Conservation (phyloP, 2,797 vertebrate genomes). For the Gobio occitaniae region DNA sequence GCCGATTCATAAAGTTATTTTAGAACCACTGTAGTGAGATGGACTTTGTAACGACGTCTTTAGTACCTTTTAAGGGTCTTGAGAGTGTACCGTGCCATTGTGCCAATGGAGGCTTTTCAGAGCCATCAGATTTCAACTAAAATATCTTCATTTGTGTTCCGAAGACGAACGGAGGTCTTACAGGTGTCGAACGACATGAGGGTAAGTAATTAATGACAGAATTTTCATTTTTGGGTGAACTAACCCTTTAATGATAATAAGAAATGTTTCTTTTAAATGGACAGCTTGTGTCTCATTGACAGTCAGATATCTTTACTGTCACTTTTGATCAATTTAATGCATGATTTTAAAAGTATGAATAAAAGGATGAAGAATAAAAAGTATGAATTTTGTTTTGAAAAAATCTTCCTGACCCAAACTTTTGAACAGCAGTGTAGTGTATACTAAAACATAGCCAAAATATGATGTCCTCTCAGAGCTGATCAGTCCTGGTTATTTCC, state of each 20-base stretch:
- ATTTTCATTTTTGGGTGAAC: too few species aligned
- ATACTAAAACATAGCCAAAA: not conserved
- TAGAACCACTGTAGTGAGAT: too few species aligned
- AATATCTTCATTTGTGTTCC: too few species aligned
- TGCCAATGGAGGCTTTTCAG: too few species aligned
- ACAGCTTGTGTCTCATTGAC: not conserved
- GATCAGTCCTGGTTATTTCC: conserved; percentile 6
- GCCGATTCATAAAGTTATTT: too few species aligned
- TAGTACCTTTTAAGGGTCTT: too few species aligned
- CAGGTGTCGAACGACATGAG: too few species aligned
- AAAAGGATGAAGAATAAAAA: not conserved
- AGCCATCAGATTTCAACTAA: too few species aligned
- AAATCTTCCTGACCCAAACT: not conserved
- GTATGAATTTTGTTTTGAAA: not conserved
- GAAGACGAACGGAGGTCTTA: too few species aligned
- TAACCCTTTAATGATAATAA: not conserved
- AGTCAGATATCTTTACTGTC: not conserved
- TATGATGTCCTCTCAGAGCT: not conserved
- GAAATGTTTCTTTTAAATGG: not conserved
- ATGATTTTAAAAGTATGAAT: not conserved
- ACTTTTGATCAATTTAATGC: not conserved
- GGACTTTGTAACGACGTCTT: too few species aligned
- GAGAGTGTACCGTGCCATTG: too few species aligned
- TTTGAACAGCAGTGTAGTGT: not conserved
- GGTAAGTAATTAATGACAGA: too few species aligned